Percentiles rank a stretch among this genome's conserved stretches.
phyloP scores from a whole-genome alignment of 2,797 vertebrate genomes.

The Tinamus major region DNA sequence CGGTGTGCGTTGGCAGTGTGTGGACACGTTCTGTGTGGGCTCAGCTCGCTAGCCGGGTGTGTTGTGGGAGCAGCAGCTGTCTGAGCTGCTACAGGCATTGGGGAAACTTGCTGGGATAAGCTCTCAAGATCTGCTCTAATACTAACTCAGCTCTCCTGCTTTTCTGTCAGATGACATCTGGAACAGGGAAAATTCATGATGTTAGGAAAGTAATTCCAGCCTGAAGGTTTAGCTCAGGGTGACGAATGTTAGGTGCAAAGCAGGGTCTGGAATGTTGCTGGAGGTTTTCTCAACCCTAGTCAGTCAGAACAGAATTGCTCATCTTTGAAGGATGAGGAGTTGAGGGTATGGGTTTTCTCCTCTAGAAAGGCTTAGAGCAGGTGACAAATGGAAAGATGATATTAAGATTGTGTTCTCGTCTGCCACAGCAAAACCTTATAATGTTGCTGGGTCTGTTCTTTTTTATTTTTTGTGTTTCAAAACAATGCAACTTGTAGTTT shows the following conservation, averaged over 20 bases:
- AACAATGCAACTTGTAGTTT: background rate
- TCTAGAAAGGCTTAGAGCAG: background rate
- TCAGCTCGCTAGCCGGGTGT: background rate
- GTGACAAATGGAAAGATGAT: background rate
- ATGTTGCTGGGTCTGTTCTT: background rate
- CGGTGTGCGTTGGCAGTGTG: background rate
- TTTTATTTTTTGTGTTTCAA: background rate
- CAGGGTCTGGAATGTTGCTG: background rate
- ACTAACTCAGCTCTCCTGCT: background rate
- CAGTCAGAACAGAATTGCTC: background rate
- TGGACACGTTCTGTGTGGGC: accelerated
- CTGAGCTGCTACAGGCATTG: background rate
- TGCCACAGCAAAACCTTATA: background rate
- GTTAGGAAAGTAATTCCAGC: background rate
- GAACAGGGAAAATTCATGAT: background rate
- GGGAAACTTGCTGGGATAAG: background rate
- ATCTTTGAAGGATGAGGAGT: background rate
- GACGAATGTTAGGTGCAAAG: background rate
- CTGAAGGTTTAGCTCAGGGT: background rate
- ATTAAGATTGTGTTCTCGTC: background rate
- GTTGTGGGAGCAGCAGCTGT: background rate
- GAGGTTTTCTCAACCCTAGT: background rate
- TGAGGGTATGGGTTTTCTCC: background rate
- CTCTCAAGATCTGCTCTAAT: background rate
- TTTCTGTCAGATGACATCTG: background rate